Evolutionary conservation across 1,140 invertebrate genomes (phyloP), one percentile per base, ranked within the genome.

Genomic region (Pachypsylla venusta): DNA sequence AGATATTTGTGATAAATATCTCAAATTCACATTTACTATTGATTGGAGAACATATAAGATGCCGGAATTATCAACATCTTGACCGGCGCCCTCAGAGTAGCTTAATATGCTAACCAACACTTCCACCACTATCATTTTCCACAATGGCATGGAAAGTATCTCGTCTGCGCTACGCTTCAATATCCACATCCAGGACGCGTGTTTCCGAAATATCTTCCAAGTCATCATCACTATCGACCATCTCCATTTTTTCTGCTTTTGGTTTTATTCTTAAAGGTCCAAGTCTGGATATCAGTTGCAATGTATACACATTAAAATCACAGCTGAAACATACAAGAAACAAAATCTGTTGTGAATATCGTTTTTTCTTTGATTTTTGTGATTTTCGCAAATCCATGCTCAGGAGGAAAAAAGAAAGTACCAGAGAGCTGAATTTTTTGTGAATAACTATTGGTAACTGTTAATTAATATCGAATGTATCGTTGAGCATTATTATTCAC

Each of bases 301-400:
- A 74, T 0, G 84, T 87, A 64, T 85, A 88, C 65, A 85, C 84
- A 69, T 88, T 89, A 66, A 82, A 87, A 70, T 89, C 85, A 66
- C 85, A 88, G 65, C 84, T 87, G 66, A 39, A 81, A 79, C 61
- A 64, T 63, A 53, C 13, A 60, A 61, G 54, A 20, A 57, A 66
- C 67, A 62, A 35, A 57, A 63, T 61, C 25, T 39, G 25, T 28
- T 7, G 19, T 53, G 22, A 54, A 40, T 4, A 30, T n/a, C 20
- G 25, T 5, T 53, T 22, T 30, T 58, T 53, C 40, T 13, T 53
- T 13, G 2, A 5, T 20, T 19, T 25, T 59, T 39, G 26, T 53
- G n/a, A 16, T 4, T 19, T 53, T 7, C 42, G 22, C 5, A 20
- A 4, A 53, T 19, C 22, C n/a, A 16, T 19, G 5, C n/a, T n/a